Evolutionary conservation across 2,888 invertebrate genomes (phyloP), one percentile per base, ranked within the genome.

Genomic region (Luperina testacea): DNA sequence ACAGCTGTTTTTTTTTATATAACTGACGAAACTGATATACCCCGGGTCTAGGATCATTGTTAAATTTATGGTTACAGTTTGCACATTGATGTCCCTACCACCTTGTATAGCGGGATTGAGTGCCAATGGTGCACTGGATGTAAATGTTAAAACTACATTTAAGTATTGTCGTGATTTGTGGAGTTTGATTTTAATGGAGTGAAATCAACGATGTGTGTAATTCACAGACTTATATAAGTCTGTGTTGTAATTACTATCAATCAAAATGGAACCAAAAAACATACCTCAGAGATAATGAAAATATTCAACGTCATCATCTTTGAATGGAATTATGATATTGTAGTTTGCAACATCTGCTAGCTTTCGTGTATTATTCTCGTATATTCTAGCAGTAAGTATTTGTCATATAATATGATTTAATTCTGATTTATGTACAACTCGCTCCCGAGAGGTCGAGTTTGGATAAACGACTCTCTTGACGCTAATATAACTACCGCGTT

Each of bases 401-500:
- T 74, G 74, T 59, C 32, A 59, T 45, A 59, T n/a, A 48, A 48
- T 69, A 68, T 9, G 27, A 74, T 82, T 71, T 84, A 70, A 81
- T 75, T 79, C 77, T 72, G 74, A 87, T 84, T 84, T 82, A 82
- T 80, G 51, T 59, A 57, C 27, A 79, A 61, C 69, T 67, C 65
- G 71, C 79, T 70, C 75, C 61, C 70, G 20, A 38, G 57, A 72
- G 78, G 67, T 75, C 72, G 72, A 82, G 73, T 77, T 82, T 75
- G 57, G 38, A 86, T 77, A 73, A 84, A 86, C 73, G 80, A 57
- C 72, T 77, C 86, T 84, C 86, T 59, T 57, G 86, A 53, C 71
- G 74, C 75, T 82, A 78, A 75, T 78, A 78, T 78, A 78, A 64
- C 72, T 79, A 20, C 45, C 20, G 13, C n/a, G 53, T 24, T 38